Base-by-base conservation (phyloP, 2,797 vertebrate genomes). In the Sebastes alutus region DNA sequence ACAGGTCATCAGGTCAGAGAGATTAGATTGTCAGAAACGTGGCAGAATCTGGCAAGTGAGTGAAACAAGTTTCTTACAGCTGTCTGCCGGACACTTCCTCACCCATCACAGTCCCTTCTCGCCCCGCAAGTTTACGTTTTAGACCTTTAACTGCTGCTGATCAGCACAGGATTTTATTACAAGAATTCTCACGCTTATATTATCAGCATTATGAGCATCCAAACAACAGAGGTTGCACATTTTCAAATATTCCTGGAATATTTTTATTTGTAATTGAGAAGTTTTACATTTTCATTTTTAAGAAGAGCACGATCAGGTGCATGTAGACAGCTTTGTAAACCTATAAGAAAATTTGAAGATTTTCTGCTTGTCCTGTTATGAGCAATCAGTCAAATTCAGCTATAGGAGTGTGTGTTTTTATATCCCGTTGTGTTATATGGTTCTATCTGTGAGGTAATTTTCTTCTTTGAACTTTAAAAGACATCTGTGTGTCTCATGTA, bases 21-120 rank as follows among this genome's bases (percentile, higher is more conserved):
- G 94, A 95, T 95, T 89, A 94, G 91, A 93, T 89, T 87, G 87
- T 90, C 75, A 78, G 73, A 70, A 87, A 89, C 89, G 72, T 62
- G 83, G 83, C 81, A 88, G 91, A 92, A 90, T 89, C 86, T 89
- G 84, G 78, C 86, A 86, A 88, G 89, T 86, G 87, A 92, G 83
- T 74, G 54, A 90, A 93, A 90, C 87, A 74, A 87, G 89, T 91
- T 94, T 86, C 88, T 88, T 87, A 69, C 35, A 77, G 75, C 83
- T 84, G 75, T 89, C 84, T 83, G 52, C 61, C 33, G 20, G 10
- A 14, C 29, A 72, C 87, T 83, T 90, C 88, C 87, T 87, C 77
- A 32, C 2, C 69, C 25, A 63, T 84, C 75, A 32, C 75, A 32
- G 66, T 25, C 71, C 32, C 7, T 27, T 70, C 56, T 75, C 6